Base-by-base conservation (phyloP, 1,140 invertebrate species). In the Bemisia tabaci region DNA sequence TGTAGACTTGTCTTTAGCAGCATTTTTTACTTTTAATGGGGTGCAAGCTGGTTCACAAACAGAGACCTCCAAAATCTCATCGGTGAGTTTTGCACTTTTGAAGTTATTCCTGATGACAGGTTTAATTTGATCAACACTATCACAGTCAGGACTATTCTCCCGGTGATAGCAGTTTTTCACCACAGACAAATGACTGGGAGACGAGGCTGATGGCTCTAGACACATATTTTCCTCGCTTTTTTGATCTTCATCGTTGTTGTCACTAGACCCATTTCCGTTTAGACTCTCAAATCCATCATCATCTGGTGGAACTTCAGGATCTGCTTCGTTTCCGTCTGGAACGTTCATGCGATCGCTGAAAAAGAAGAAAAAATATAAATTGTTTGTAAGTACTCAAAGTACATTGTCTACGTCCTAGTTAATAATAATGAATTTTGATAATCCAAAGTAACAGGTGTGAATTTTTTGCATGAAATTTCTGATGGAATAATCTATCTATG, bases 241-340 rank as follows among this genome's bases (percentile, higher is more conserved):
- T 65, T 61, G 62, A 60, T 68, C 69, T 66, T 70, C 69, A 65
- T 79, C 79, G 68, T 82, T 81, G 73, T 84, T 84, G 63, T 87
- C 86, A 75, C 89, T 87, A 1, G 88, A 90, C 68, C 85, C 87
- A 74, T 90, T 89, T 21, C 88, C 87, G 74, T 89, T 90, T n/a
- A 92, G 79, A 74, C 89, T 91, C 78, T 91, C 90, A 75, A 92
- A 91, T 21, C 89, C 89, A 76, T 92, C 89, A 73, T 92, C 90
- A 60, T 90, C 89, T 66, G 76, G 77, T 70, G 77, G 75, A 58
- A 77, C 70, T 63, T 65, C 65, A 24, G 65, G 62, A 2, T 33
- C 33, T 64, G 9, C 24, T 22, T 59, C 62, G 1, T 63, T 27
- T 1, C n/a, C 59, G 61, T 59, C 60, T 22, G 69, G 69, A 1